Conservation (phyloP, 2,797 vertebrate species). For the Arrhamphus sclerolepis region DNA sequence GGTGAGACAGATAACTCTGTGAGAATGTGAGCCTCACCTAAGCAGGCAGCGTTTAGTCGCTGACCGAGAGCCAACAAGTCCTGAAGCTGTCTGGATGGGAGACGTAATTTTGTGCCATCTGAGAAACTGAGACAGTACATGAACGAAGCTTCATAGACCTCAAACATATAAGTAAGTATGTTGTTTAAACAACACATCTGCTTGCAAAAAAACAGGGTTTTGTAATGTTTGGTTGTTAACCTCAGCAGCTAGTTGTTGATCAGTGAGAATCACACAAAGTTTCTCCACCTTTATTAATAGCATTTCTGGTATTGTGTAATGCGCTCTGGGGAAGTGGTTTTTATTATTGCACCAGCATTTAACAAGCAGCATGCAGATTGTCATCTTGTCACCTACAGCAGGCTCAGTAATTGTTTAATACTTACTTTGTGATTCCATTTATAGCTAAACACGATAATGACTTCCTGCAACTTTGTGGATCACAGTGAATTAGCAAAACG, state of each 20-base stretch:
- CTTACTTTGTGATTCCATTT: conserved; percentile 1
- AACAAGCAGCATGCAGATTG: background rate
- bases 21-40: conserved; percentile 14
- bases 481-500: background rate
- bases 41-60: conserved; percentile 6
- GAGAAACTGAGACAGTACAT: conserved; percentile 3
- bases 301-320: background rate
- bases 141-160: conserved; percentile 9
- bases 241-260: background rate
- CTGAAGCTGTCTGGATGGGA: conserved; percentile 31
- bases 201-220: background rate
- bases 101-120: background rate
- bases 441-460: background rate
- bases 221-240: background rate
- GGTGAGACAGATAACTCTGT: conserved; percentile 22
- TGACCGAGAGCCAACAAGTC: conserved; percentile 1
- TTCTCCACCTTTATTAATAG: background rate
- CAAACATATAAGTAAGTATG: conserved; percentile 46
- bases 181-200: background rate
- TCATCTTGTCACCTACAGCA: background rate
- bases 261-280: background rate
- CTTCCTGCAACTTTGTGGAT: background rate
- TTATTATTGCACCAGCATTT: background rate
- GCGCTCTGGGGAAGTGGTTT: background rate
- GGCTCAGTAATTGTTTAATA: background rate